Evolutionary conservation across 2,797 vertebrate genomes (phyloP).

Genomic region (Eutrigla gurnardus): DNA sequence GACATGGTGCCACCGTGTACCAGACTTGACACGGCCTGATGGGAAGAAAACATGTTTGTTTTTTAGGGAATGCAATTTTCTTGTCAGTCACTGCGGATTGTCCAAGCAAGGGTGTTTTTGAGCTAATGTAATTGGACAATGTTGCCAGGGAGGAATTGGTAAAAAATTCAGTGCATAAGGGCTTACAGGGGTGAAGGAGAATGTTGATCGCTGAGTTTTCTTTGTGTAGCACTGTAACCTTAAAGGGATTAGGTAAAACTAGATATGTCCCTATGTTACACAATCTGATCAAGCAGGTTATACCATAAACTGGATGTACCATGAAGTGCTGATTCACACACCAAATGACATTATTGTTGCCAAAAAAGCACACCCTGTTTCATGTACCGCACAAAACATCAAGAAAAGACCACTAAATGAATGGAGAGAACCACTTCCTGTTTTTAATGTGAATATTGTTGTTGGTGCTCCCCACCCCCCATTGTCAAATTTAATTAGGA

Average conservation of each 20-base stretch:
- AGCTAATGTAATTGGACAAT: slow-evolving; percentile 19
- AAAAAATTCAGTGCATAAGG: slow-evolving; percentile 14
- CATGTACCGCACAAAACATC: background rate
- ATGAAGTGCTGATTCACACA: background rate
- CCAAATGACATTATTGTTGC: background rate
- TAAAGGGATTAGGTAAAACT: slow-evolving; percentile 33
- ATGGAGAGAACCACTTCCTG: background rate
- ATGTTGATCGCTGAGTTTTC: slow-evolving; percentile 13
- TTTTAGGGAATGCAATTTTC: slow-evolving; percentile 49
- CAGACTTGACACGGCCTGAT: slow-evolving; percentile 43
- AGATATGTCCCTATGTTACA: slow-evolving; percentile 26
- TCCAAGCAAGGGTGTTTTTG: slow-evolving; percentile 16
- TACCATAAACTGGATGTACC: slow-evolving; percentile 1
- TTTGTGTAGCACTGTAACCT: background rate
- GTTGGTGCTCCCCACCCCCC: background rate
- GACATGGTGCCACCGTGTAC: slow-evolving; percentile 37
- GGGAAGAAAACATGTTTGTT: slow-evolving; percentile 49
- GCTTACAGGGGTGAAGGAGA: slow-evolving; percentile 39
- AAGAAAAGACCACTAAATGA: background rate
- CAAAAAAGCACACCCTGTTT: background rate
- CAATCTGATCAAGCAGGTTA: background rate
- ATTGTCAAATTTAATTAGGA: too few relatives aligned
- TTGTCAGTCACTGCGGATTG: slow-evolving; percentile 31
- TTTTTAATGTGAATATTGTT: background rate
- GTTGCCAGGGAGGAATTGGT: slow-evolving; percentile 27